These are phyloP conservation scores for Etheostoma cragini DNA, from an alignment of 2,113 vertebrate species.

Conservation along the genomic window DNA sequence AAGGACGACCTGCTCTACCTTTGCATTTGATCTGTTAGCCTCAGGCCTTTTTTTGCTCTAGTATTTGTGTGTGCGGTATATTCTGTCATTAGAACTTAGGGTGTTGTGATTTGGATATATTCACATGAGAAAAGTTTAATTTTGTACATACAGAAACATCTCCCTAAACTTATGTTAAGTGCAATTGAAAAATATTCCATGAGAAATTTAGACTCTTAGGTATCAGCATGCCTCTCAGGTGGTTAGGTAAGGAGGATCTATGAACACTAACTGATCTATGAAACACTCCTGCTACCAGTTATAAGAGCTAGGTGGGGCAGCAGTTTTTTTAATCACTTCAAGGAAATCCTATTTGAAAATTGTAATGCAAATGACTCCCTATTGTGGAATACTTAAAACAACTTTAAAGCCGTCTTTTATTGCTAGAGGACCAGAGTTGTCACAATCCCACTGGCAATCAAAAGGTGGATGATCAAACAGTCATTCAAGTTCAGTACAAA, in stretches of 20 bases:
- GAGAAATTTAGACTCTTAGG: not conserved
- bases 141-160: not conserved
- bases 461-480: not conserved
- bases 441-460: not conserved
- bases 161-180: not conserved
- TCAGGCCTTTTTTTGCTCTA: not conserved
- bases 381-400: not conserved
- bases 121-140: not conserved
- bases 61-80: not conserved
- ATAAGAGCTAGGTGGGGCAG: not conserved
- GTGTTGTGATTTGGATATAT: not conserved
- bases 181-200: not conserved
- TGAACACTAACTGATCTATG: too few relatives aligned
- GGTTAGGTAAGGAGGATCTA: not conserved
- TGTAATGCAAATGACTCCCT: not conserved
- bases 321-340: not conserved
- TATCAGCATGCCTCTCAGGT: not conserved
- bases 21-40: not conserved
- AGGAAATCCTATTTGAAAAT: conserved; percentile 10
- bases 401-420: not conserved
- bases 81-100: not conserved
- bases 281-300: not conserved
- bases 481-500: not conserved
- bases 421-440: not conserved
- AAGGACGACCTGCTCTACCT: too few relatives aligned